Percentiles rank a stretch among this genome's conserved stretches.
Conservation (phyloP, 2,797 vertebrate genomes). For the Decapterus maruadsi region DNA sequence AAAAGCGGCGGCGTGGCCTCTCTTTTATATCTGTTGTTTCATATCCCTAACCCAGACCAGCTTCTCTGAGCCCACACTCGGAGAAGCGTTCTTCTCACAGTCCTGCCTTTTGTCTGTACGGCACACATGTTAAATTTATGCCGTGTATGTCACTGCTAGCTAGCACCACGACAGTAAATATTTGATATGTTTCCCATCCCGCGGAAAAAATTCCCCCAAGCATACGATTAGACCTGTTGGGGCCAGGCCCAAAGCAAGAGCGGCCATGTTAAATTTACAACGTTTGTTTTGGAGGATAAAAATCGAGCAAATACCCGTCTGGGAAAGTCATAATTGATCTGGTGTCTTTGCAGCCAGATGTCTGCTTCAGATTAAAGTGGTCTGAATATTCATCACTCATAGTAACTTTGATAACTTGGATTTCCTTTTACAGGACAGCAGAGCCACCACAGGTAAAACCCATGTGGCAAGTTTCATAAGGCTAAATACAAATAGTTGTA, state of each 20-base stretch:
- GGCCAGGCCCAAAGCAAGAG: constrained; percentile 35
- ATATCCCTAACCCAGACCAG: constrained; percentile 29
- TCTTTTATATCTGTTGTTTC: constrained; percentile 41
- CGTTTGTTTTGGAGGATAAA: constrained; percentile 69
- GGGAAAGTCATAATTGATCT: constrained; percentile 49
- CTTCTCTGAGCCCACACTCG: constrained; percentile 31
- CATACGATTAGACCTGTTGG: constrained; percentile 60
- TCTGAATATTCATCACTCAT: constrained; percentile 25
- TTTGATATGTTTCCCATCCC: constrained; percentile 76
- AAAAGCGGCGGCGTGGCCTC: constrained; percentile 26
- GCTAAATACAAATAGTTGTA: not conserved
- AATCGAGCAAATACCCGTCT: constrained; percentile 35
- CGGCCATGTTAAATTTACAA: constrained; percentile 74
- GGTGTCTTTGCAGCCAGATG: not conserved
- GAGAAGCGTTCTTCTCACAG: constrained; percentile 44
- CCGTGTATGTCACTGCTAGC: constrained; percentile 69
- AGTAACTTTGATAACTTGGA: not conserved
- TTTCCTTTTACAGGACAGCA: not conserved
- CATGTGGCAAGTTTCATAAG: too few relatives aligned
- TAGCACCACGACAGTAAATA: constrained; percentile 74
- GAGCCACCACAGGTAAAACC: not conserved
- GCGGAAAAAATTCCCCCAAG: constrained; percentile 64
- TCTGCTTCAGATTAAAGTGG: not conserved
- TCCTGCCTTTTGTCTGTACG: constrained; percentile 64
- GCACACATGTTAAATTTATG: constrained; percentile 81